Percentiles rank a stretch among this genome's conserved stretches.
These are phyloP conservation scores for Perodicticus potto DNA, from an alignment of 2,797 vertebrate genomes.

Conservation along the genomic window DNA sequence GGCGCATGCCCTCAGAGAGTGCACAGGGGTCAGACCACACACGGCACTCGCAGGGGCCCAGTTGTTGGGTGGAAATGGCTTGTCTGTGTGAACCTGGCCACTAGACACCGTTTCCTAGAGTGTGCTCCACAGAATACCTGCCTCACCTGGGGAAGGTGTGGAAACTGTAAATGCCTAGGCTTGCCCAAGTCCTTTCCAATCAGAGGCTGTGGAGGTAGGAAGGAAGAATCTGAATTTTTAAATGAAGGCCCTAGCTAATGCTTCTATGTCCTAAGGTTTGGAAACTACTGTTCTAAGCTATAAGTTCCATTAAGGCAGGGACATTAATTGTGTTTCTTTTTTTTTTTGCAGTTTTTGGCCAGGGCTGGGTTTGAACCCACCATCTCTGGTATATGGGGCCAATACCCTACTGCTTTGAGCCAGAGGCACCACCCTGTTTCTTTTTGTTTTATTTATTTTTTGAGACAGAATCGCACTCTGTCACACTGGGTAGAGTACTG, in stretches of 20 bases:
- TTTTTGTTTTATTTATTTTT: no score
- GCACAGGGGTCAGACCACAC: background rate
- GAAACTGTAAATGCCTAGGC: background rate
- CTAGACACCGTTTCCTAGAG: background rate
- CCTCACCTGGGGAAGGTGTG: background rate
- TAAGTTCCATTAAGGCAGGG: background rate
- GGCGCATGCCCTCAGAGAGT: background rate
- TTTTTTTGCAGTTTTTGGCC: no score
- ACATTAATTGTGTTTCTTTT: background rate
- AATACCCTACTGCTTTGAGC: no score
- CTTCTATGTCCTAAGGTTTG: background rate
- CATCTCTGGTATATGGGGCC: no score
- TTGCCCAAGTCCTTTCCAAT: background rate
- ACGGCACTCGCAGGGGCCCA: no score
- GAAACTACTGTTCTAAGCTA: background rate
- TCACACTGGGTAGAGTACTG: no score
- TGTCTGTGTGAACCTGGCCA: background rate
- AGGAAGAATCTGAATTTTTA: constrained; percentile 7
- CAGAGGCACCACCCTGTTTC: no score
- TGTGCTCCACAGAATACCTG: background rate
- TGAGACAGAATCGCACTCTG: no score
- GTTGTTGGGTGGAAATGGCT: background rate
- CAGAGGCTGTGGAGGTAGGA: background rate
- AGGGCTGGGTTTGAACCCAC: no score
- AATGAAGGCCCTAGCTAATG: background rate